Base-by-base conservation (phyloP, 2,113 vertebrate species). In the Dasyprocta punctata region DNA sequence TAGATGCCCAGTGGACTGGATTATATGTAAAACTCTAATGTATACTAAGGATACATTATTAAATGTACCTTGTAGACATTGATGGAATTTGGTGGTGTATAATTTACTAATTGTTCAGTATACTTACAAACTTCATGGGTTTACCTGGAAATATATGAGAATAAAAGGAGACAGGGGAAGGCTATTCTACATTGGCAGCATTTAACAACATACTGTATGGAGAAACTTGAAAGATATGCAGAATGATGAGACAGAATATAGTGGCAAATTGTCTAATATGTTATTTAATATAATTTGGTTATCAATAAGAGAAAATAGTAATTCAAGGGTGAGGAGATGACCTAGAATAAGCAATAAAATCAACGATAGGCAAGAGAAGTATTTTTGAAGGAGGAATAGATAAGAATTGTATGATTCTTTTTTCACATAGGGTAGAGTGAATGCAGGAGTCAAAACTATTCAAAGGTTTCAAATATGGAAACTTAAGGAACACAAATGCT, bases 401-500 rank as follows among this genome's bases (percentile, higher is more conserved):
- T 82, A 28, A 89, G 71, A 92, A 58, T 36, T 54, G 4, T 30
- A 12, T 91, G 33, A 36, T 38, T 80, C 75, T 86, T 33, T 61
- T 71, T 86, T 80, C 24, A 82, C 69, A 52, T 19, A 86, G 28
- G 8, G 17, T 75, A 56, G 44, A 63, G 7, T 47, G n/a, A 41
- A 88, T 17, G 73, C 81, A 61, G 81, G n/a, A 90, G 38, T 82
- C 65, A 94, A 86, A 96, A 36, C 69, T 86, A 69, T 26, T 49
- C 41, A 41, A 44, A 92, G 52, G 4, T 90, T 82, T 61, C 75
- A 92, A 90, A 75, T 75, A 36, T 26, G 38, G 44, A 89, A 71
- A 58, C 47, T 47, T 22, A 63, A n/a, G 47, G 47, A 41, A 49
- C 69, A 73, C 26, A 65, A 33, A 28, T 44, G 52, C 63, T 89